phyloP scores from a whole-genome alignment of 2,113 vertebrate genomes.

The Uropsilus gracilis region DNA sequence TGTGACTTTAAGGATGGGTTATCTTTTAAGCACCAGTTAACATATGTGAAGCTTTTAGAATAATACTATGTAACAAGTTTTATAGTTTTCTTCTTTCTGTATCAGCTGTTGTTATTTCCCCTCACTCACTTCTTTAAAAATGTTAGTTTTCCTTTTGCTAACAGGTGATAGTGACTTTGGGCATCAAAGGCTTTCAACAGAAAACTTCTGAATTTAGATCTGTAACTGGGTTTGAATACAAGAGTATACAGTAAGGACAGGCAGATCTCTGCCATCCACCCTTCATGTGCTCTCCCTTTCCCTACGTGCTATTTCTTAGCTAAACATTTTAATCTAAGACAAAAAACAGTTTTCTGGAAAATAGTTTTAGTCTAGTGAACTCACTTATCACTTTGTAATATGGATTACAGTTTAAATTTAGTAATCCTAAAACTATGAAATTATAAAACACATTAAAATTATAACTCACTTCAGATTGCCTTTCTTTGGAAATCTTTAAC shows the following conservation, averaged over 20 bases:
- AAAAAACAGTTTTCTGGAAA: not conserved
- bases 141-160: conserved; percentile 23
- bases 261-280: not conserved
- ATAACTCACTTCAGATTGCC: not conserved
- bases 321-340: conserved; percentile 3
- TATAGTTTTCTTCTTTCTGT: not conserved
- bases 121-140: not conserved
- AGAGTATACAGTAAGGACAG: not conserved
- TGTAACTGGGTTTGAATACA: not conserved
- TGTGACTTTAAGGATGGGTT: not conserved
- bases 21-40: not conserved
- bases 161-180: not conserved
- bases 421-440: conserved; percentile 22
- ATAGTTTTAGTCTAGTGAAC: conserved; percentile 33
- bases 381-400: conserved; percentile 28
- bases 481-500: not conserved
- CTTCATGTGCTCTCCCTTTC: no score
- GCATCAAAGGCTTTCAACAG: not conserved
- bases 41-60: not conserved
- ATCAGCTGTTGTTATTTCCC: not conserved
- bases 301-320: not conserved
- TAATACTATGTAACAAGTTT: not conserved
- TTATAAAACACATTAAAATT: not conserved
- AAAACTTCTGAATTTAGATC: not conserved
- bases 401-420: not conserved